Base-by-base conservation (phyloP, 2,888 invertebrate species). In the Philaethria dido region DNA sequence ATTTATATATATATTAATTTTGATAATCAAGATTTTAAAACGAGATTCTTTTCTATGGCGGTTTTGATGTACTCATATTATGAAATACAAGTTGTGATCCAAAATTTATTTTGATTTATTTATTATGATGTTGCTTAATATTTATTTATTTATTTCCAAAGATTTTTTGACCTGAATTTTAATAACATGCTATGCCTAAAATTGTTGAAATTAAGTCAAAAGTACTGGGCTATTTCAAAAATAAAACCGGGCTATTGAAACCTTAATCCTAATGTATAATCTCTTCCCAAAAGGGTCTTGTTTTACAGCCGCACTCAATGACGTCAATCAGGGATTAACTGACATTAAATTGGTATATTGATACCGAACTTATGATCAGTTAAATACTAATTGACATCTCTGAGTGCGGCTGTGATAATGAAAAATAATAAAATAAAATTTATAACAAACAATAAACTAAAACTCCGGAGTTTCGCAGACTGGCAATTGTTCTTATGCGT, bases 391-490 rank as follows among this genome's bases (percentile, higher is more conserved):
- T 8, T 25, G 25, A 48, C 48, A 25, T 48, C 22, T 48, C 14
- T 48, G 22, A 8, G 25, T 25, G 48, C 8, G 14, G 14, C 22
- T 48, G 25, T n/a, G 2, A 2, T 25, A 48, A 48, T 2, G 8
- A 25, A 48, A 48, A 25, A 25, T 5, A 14, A 47, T 13, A 14
- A 11, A 47, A 47, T 13, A 11, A 22, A 47, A 18, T 25, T 8
- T 14, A 48, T 25, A 22, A 48, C 5, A 48, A 48, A 25, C 14
- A 48, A 48, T 25, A 48, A 48, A 48, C 48, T 22, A 1, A 48
- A 25, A 48, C 48, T 48, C 48, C 48, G 48, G 48, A 48, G 14
- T 48, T 48, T 22, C n/a, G 48, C 48, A 6, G 48, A 25, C 48
- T 25, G 48, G 48, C 14, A 48, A 48, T 25, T 48, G 48, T 25